A percentile compares a stretch with the other conserved stretches of the same genome.
phyloP scores from a whole-genome alignment of 2,888 invertebrate genomes.

The Melanotus villosus region DNA sequence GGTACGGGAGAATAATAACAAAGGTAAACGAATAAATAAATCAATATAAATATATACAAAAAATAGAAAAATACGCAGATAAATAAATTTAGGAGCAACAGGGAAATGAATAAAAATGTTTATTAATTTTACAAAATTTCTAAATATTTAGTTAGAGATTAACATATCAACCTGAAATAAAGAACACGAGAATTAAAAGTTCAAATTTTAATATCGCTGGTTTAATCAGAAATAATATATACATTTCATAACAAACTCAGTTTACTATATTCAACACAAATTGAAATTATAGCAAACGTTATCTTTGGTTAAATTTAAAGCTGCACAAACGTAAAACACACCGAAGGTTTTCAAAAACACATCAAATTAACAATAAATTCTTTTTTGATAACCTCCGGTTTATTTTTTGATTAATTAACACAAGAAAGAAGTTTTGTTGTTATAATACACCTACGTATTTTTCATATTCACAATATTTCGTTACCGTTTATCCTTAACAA shows the following conservation, averaged over 20 bases:
- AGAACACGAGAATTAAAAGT: too few species aligned
- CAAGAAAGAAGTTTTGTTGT: background rate
- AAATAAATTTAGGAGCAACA: too few species aligned
- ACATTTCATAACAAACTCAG: slow-evolving; percentile 8
- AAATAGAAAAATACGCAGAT: too few species aligned
- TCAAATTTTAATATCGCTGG: too few species aligned
- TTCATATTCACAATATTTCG: slow-evolving; percentile 28
- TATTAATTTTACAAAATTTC: too few species aligned
- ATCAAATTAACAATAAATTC: background rate
- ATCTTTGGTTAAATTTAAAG: slow-evolving; percentile 36
- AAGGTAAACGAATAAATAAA: too few species aligned
- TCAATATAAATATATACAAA: too few species aligned
- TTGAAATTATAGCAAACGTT: background rate
- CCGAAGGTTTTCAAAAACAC: slow-evolving; percentile 1
- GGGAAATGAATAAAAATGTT: too few species aligned
- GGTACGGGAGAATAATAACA: too few species aligned
- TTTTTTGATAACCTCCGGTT: background rate
- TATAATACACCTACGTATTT: slow-evolving; percentile 26
- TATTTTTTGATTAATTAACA: background rate
- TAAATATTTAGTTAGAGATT: too few species aligned
- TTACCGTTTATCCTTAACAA: slow-evolving; percentile 34
- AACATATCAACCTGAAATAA: too few species aligned
- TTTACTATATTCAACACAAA: slow-evolving; percentile 3
- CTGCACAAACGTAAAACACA: background rate
- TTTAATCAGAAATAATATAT: slow-evolving; percentile 15